Evolutionary conservation across 1,140 invertebrate genomes (phyloP).

Genomic region (Apis laboriosa): DNA sequence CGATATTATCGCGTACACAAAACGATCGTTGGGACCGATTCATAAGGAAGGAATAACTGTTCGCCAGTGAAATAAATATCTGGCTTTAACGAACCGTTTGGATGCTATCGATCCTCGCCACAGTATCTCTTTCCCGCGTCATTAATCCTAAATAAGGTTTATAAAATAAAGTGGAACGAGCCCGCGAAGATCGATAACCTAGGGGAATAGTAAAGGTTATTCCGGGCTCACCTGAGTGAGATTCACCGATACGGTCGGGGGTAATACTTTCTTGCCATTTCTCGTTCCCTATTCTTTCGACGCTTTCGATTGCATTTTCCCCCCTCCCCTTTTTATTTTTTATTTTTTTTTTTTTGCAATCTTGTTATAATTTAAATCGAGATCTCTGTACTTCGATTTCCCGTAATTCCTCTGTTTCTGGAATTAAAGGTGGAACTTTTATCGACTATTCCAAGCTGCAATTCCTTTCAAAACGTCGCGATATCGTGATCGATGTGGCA

Average conservation of each 20-base stretch:
- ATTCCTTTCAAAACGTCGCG: not conserved
- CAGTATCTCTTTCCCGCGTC: slow-evolving; percentile 47
- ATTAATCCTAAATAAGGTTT: slow-evolving; percentile 67
- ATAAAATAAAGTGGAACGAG: slow-evolving; percentile 59
- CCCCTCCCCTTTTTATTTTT: no score
- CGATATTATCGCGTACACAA: slow-evolving; percentile 25
- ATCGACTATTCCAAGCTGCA: not conserved
- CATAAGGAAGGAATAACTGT: slow-evolving; percentile 40
- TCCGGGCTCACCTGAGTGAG: slow-evolving; percentile 36
- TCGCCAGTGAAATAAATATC: slow-evolving; percentile 55
- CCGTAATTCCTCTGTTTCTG: not conserved
- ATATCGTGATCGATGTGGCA: not conserved
- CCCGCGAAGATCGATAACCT: slow-evolving; percentile 56
- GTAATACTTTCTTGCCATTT: slow-evolving; percentile 34
- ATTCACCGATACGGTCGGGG: slow-evolving; percentile 49
- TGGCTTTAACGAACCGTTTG: slow-evolving; percentile 42
- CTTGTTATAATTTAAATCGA: slow-evolving; percentile 22
- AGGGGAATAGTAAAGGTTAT: slow-evolving; percentile 54
- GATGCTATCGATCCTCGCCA: slow-evolving; percentile 53
- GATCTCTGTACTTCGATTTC: not conserved
- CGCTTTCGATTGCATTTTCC: not conserved
- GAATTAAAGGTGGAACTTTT: slow-evolving; percentile 24
- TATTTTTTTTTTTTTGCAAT: not conserved
- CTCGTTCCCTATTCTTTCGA: slow-evolving; percentile 10
- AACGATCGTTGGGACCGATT: not conserved